Base-by-base conservation (phyloP, 2,888 invertebrate species). In the Acanthosepion esculentum region DNA sequence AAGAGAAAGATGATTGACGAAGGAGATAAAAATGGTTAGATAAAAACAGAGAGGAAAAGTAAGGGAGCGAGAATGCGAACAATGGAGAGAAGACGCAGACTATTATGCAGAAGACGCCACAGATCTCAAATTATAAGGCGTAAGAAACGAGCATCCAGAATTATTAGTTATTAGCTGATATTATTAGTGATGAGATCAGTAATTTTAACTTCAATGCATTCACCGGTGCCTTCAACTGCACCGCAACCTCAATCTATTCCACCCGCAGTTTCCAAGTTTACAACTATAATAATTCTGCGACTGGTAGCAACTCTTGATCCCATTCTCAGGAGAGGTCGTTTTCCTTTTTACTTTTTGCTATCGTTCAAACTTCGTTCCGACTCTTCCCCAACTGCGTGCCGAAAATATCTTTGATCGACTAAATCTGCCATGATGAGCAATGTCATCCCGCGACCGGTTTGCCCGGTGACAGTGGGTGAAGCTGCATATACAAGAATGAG, bases 221-320 rank as follows among this genome's bases (percentile, higher is more conserved):
- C n/a, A 10, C 12, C n/a, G 15, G 0, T 18, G 15, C 78, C n/a
- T 33, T 23, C 2, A n/a, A 5, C 59, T 23, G 59, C 20, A 4
- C 23, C 59, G 0, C 59, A 59, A 59, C 20, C 59, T 3, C 64
- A 0, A 64, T 8, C 78, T 12, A 33, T 78, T 78, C 78, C 5
- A 78, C n/a, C 12, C n/a, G n/a, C 78, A 78, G 78, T 78, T 78
- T 78, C 78, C n/a, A 78, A 78, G 78, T 78, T 59, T 78, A 78
- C 78, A 78, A n/a, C 78, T 12, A n/a, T n/a, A n/a, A 78, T 78
- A 78, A 78, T 78, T 78, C n/a, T 78, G n/a, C 78, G 78, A n/a
- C 78, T 78, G 78, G 78, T 78, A n/a, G 78, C 78, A 78, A 78
- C n/a, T n/a, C 78, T n/a, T 78, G 78, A 78, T 78, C 78, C 78